Evolutionary conservation across 2,797 vertebrate species (phyloP).

Genomic region (Cryptoprocta ferox): DNA sequence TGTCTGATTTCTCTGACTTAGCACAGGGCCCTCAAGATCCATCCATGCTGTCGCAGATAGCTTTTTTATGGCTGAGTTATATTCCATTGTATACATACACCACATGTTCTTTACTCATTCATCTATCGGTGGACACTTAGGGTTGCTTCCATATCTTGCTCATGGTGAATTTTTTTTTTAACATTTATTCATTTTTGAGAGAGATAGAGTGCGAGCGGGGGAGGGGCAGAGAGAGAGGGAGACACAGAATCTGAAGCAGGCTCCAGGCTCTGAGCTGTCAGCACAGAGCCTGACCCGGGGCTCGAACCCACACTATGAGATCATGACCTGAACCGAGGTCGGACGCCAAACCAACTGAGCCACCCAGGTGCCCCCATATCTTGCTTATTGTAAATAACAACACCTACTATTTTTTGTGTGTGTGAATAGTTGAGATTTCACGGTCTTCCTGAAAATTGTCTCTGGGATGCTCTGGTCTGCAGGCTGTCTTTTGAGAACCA

Average conservation of each 20-base stretch:
- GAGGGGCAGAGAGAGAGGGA: not conserved
- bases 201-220: not conserved
- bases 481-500: not conserved
- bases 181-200: not conserved
- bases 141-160: not conserved
- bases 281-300: too few species aligned
- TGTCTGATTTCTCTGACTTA: not conserved
- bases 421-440: slow-evolving; percentile 1
- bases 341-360: too few species aligned
- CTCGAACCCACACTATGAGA: too few species aligned
- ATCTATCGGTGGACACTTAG: not conserved
- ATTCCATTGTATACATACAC: not conserved
- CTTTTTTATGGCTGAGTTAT: not conserved
- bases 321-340: too few species aligned
- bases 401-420: not conserved
- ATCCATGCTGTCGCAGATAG: not conserved
- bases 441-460: not conserved
- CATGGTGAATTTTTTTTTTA: not conserved
- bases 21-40: not conserved
- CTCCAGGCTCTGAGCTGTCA: too few species aligned
- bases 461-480: not conserved
- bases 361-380: too few species aligned
- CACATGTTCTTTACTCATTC: not conserved
- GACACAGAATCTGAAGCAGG: not conserved
- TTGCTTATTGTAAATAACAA: too few species aligned